Base-by-base conservation (phyloP, 64 coral and sea anemone species). In the Catalaphyllia jardinei region DNA sequence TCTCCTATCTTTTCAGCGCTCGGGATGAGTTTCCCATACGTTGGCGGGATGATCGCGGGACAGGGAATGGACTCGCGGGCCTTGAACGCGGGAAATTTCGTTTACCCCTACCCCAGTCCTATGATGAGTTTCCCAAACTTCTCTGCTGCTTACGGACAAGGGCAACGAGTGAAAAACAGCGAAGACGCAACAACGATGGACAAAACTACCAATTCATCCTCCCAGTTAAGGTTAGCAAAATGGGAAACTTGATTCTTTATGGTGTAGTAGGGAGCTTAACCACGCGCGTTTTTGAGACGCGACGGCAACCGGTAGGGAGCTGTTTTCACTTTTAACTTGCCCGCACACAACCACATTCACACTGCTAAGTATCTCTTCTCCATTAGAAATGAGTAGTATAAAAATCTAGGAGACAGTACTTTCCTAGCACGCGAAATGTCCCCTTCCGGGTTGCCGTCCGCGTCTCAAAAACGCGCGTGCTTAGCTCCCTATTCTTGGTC, bases 11-110 rank as follows among this genome's bases (percentile, higher is more conserved):
- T 83, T 85, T 13, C 24, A 85, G 81, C 81, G 20, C 62, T 85
- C 63, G 35, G 62, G 7, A 85, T 85, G 81, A 71, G 33, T 29
- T 63, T 85, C 25, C 81, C 81, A 1, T 85, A 71, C 61, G 54
- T 57, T 57, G 54, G 54, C 54, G 81, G 81, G 10, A 85, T 83
- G 79, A 42, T 83, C 22, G 18, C 79, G 18, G 60, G 29, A 12
- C 79, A 31, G 8, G 79, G 79, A n/a, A 83, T 85, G 81, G 81
- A 85, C 63, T 63, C 81, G 35, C 81, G 81, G 81, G 63, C 63
- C 16, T 33, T 85, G 14, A 85, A 51, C 59, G 79, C 79, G 31
- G 60, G 79, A 39, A 83, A 83, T 83, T 10, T 83, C 11, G 38
- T 71, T 24, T 85, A 85, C 81, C 0, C 81, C 11, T 85, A 85